Conservation (phyloP, 2,888 invertebrate genomes). For the Hedya salicella region DNA sequence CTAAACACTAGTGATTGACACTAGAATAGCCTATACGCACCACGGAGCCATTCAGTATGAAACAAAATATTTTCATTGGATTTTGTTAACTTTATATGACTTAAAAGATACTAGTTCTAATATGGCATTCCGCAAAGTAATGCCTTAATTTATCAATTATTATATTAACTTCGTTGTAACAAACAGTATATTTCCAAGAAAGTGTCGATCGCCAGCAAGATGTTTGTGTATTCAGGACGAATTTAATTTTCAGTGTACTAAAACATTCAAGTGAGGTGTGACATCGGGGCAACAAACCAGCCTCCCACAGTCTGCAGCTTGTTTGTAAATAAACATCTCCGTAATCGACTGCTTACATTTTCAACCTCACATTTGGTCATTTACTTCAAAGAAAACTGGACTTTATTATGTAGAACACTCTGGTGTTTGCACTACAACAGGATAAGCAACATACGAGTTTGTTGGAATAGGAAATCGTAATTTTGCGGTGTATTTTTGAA, state of each 20-base stretch:
- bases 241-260: slow-evolving; percentile 27
- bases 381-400: background rate
- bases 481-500: slow-evolving; percentile 10
- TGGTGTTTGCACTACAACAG: background rate
- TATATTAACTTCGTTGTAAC: too few relatives aligned
- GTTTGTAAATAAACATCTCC: slow-evolving; percentile 26
- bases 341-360: background rate
- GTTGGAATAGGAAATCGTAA: slow-evolving; percentile 1
- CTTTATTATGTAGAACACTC: background rate
- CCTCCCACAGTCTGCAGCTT: slow-evolving; percentile 4
- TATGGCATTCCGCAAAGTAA: too few relatives aligned
- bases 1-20: too few relatives aligned
- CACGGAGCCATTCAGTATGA: too few relatives aligned
- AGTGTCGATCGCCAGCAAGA: background rate
- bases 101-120: too few relatives aligned
- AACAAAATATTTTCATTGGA: too few relatives aligned
- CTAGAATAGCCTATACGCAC: too few relatives aligned
- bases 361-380: background rate
- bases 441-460: background rate
- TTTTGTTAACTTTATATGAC: too few relatives aligned
- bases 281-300: slow-evolving; percentile 18
- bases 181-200: background rate
- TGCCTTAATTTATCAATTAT: too few relatives aligned
- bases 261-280: slow-evolving; percentile 30
- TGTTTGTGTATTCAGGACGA: slow-evolving; percentile 6